Evolutionary conservation across 2,888 invertebrate genomes (phyloP), one percentile per base, ranked within the genome.

Genomic region (Mythimna albipuncta): DNA sequence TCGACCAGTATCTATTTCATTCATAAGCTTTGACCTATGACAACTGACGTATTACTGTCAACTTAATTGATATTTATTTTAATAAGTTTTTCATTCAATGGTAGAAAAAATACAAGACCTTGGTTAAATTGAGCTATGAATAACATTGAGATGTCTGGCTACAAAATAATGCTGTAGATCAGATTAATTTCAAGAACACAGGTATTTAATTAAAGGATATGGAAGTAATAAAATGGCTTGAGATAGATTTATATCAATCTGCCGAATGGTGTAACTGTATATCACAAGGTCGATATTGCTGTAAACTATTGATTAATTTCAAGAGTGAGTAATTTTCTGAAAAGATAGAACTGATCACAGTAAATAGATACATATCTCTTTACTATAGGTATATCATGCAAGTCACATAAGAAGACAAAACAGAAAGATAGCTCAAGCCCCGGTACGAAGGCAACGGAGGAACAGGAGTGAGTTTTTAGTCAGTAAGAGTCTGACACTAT

Each of bases 1-100:
- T 74, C 26, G 26, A 26, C n/a, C 13, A 52, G 41, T 58, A 58
- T 59, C 32, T 16, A 32, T 73, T 59, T 61, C 26, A 75, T 67
- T 74, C 2, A 59, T 61, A 59, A 38, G 52, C 2, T 66, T 73
- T 73, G 59, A 67, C 61, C 38, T 67, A 75, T 67, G 75, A 61
- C 61, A 64, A 35, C 41, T 16, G 55, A 50, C 70, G 41, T 64
- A 10, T 64, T 38, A 16, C 44, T 62, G 77, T 64, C 50, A 59
- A 50, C 32, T 55, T 38, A n/a, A 66, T 72, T 66, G 32, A 54
- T 21, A 69, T 64, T 69, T 55, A 72, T 72, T 77, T 71, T 63
- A 58, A 55, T 16, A 41, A 41, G 58, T 72, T 77, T 77, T 61
- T 64, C 41, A 44, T 44, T 66, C 19, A 58, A 54, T 16, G 38